phyloP scores from a whole-genome alignment of 1,140 invertebrate genomes.

The Nephotettix cincticeps region DNA sequence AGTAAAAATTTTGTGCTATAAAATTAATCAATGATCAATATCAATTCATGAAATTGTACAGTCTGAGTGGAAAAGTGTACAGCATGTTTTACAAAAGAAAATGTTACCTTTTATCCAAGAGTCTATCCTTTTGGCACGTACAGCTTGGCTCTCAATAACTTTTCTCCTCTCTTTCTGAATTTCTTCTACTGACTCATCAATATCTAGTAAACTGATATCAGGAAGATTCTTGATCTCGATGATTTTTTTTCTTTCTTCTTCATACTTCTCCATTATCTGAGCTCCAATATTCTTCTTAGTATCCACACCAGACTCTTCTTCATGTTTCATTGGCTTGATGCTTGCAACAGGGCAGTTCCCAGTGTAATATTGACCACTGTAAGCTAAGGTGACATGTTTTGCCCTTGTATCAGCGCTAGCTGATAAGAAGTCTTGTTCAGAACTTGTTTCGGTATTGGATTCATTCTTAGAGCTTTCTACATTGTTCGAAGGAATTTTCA shows the following conservation, averaged over 20 bases:
- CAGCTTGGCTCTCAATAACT: slow-evolving; percentile 40
- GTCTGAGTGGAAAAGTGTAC: no score
- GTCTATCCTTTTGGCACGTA: slow-evolving; percentile 40
- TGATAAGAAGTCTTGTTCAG: not conserved
- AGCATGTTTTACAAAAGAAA: no score
- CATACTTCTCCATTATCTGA: slow-evolving; percentile 41
- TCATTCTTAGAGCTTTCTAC: slow-evolving; percentile 19
- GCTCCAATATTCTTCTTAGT: slow-evolving; percentile 36
- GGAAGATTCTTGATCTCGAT: slow-evolving; percentile 37
- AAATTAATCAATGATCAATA: no score
- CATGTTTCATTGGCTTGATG: slow-evolving; percentile 24
- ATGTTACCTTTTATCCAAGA: slow-evolving; percentile 40
- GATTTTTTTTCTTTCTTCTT: slow-evolving; percentile 36
- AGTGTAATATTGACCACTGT: slow-evolving; percentile 30
- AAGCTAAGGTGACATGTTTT: slow-evolving; percentile 22
- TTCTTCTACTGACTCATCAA: slow-evolving; percentile 40
- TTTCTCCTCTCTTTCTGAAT: slow-evolving; percentile 37
- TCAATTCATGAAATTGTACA: no score
- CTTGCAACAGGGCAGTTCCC: slow-evolving; percentile 30
- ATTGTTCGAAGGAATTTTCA: not conserved
- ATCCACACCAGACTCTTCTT: not conserved
- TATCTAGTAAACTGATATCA: slow-evolving; percentile 39
- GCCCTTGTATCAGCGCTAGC: not conserved
- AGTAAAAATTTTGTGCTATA: no score
- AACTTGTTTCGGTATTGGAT: no score